Evolutionary conservation across 2,888 invertebrate species (phyloP).

Genomic region (Sclerodermus sp.): DNA sequence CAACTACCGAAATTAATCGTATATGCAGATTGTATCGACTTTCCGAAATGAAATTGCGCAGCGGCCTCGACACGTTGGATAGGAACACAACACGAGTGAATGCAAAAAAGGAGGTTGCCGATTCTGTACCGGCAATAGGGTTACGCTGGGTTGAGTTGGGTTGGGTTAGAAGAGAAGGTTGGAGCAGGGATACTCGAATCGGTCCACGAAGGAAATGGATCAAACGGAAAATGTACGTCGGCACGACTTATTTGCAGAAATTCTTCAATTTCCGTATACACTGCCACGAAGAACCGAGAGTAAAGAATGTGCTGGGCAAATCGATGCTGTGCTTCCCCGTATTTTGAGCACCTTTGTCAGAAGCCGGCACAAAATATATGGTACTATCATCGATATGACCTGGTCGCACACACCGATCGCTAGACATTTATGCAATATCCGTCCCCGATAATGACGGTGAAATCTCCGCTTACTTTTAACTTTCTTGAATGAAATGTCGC

Average conservation of each 20-base stretch:
- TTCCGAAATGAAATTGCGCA: neutral
- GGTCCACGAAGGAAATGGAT: conserved; percentile 16
- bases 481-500: too few species aligned
- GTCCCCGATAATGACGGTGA: too few species aligned
- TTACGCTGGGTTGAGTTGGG: neutral
- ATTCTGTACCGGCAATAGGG: neutral
- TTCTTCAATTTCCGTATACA: conserved; percentile 19
- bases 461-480: too few species aligned
- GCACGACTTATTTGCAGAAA: conserved; percentile 20
- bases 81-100: neutral
- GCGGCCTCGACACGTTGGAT: neutral
- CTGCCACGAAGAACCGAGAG: neutral
- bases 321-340: too few species aligned
- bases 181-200: neutral
- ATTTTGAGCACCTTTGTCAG: too few species aligned
- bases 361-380: too few species aligned
- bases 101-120: neutral
- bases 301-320: too few species aligned
- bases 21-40: conserved; percentile 1
- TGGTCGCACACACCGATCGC: too few species aligned
- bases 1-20: neutral
- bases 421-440: too few species aligned
- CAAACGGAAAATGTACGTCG: conserved; percentile 15
- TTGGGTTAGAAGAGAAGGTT: neutral
- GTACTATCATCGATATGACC: too few species aligned